These are phyloP conservation scores for Halictus quadricinctus DNA, from an alignment of 2,888 invertebrate genomes.

Conservation along the genomic window DNA sequence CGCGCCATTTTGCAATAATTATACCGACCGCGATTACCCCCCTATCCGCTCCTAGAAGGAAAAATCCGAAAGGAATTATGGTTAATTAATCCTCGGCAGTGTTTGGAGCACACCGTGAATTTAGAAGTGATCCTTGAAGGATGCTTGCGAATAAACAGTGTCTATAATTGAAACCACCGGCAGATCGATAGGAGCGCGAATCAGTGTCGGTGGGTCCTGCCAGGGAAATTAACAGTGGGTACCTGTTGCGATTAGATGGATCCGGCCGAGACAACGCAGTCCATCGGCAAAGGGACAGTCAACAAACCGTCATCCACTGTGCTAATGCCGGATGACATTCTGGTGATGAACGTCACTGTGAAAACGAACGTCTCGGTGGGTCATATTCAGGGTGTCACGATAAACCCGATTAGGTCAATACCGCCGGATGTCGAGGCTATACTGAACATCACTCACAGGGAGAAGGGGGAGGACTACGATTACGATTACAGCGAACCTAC, in stretches of 20 bases:
- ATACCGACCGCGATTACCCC: no score
- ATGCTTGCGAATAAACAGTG: slow-evolving; percentile 10
- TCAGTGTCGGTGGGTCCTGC: slow-evolving; percentile 10
- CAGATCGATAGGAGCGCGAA: not conserved
- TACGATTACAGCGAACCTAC: slow-evolving; percentile 89
- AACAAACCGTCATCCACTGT: slow-evolving; percentile 72
- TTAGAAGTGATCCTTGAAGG: not conserved
- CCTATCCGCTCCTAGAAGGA: no score
- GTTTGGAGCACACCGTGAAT: not conserved
- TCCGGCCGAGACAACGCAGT: slow-evolving; percentile 46
- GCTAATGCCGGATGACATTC: slow-evolving; percentile 83
- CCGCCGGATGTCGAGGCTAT: slow-evolving; percentile 83
- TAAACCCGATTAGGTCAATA: slow-evolving; percentile 80
- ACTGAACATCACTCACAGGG: slow-evolving; percentile 83
- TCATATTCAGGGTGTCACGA: slow-evolving; percentile 83
- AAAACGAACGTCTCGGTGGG: slow-evolving; percentile 80
- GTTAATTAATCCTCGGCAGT: not conserved
- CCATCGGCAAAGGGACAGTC: slow-evolving; percentile 63
- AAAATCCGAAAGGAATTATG: no score
- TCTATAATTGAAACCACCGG: slow-evolving; percentile 2
- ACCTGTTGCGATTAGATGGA: slow-evolving; percentile 58
- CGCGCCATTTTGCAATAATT: no score
- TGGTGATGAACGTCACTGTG: slow-evolving; percentile 85
- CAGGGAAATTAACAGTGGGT: slow-evolving; percentile 7
- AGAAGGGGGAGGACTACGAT: slow-evolving; percentile 86